Base-by-base conservation (phyloP, 2,888 invertebrate species). In the Hydroisotoma schaefferi region DNA sequence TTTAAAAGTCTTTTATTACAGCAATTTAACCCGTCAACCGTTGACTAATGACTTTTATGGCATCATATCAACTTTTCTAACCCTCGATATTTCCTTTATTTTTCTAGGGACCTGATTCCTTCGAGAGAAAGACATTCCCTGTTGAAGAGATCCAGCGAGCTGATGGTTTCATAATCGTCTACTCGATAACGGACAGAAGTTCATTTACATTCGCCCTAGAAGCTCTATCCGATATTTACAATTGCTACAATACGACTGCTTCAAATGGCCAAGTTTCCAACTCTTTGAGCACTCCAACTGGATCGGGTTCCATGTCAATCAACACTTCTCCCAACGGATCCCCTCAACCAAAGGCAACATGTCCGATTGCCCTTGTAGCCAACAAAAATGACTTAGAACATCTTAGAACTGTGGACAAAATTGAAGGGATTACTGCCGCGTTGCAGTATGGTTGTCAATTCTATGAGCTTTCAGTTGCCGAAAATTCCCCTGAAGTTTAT, bases 351-450 rank as follows among this genome's bases (percentile, higher is more conserved):
- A 56, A 49, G 28, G 52, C 60, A n/a, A 61, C 63, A 38, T 70
- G 73, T 73, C 85, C 85, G 0, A 79, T 84, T 20, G 85, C 87
- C 46, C 77, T 90, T 51, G 79, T 90, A 43, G 89, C 85, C 58
- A 90, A 90, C 79, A 90, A 89, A 77, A 84, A 84, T 37, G 89
- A 90, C 78, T 79, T 90, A 75, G 87, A 87, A 76, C 87, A 88
- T 77, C 80, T 87, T 61, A 80, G 88, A 82, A 83, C 85, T 82
- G 87, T 87, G 75, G 82, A 85, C 46, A 85, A 85, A 74, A 82
- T 83, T 58, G 87, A 88, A 75, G 88, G 87, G 20, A 83, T 85
- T 71, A 80, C 83, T 27, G 76, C 85, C 37, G 86, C 87, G 43
- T 80, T 84, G 40, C 82, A 85, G 59, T 72, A 71, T 55, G 83